phyloP scores from a whole-genome alignment of 2,888 invertebrate species.

The Tetanocera ferruginea region DNA sequence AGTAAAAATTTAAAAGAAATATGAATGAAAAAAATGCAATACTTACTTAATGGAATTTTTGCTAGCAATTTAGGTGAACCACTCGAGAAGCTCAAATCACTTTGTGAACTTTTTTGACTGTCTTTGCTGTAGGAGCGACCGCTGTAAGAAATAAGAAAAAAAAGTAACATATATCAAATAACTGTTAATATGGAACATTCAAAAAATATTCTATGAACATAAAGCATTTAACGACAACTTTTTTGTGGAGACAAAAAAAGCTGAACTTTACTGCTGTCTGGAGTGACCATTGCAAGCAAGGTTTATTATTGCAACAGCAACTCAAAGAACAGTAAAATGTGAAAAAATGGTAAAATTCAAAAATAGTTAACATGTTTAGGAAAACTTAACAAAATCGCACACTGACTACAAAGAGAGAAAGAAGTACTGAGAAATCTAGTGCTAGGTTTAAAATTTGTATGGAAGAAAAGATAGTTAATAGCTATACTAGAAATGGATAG shows the following conservation, averaged over 20 bases:
- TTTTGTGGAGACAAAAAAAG: background rate
- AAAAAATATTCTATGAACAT: no score
- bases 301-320: no score
- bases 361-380: no score
- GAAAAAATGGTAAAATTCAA: no score
- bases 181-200: background rate
- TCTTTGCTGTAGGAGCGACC: conserved; percentile 72
- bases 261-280: background rate
- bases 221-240: background rate
- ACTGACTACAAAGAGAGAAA: no score
- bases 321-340: no score
- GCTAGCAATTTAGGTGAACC: conserved; percentile 68
- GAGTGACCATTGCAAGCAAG: background rate
- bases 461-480: no score
- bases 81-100: conserved; percentile 76
- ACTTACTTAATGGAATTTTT: conserved; percentile 72
- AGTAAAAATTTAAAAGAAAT: no score
- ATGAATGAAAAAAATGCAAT: background rate
- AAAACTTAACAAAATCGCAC: no score
- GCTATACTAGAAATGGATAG: no score
- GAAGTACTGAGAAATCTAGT: no score
- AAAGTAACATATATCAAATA: background rate
- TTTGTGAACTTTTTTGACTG: conserved; percentile 79
- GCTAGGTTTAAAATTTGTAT: no score
- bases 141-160: conserved; percentile 56